Conservation (phyloP, 2,797 vertebrate species). For the Macropodus opercularis region DNA sequence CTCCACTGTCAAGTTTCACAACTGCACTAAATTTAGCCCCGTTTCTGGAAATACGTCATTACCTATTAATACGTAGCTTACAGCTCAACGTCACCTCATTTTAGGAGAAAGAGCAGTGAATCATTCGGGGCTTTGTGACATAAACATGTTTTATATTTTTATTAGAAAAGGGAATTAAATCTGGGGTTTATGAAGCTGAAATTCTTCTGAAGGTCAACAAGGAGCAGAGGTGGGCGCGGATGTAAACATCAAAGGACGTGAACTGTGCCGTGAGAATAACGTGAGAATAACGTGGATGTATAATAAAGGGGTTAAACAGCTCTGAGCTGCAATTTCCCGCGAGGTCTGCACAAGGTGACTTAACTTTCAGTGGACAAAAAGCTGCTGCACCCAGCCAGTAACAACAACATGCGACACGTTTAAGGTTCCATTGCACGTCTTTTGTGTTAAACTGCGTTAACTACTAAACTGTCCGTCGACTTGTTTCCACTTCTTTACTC, state of each 20-base stretch:
- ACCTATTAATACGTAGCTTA: background rate
- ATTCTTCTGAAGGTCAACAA: background rate
- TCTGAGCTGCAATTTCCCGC: too few relatives aligned
- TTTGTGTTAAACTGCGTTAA: too few relatives aligned
- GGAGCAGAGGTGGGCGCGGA: conserved; percentile 32
- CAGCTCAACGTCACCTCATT: background rate
- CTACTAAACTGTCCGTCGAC: too few relatives aligned
- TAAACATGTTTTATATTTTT: background rate
- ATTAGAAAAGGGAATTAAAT: too few relatives aligned
- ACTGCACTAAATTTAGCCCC: conserved; percentile 22
- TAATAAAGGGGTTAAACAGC: conserved; percentile 1
- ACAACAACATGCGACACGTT: too few relatives aligned
- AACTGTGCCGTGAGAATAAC: conserved; percentile 18
- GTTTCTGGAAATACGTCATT: background rate
- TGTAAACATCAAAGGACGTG: conserved; percentile 49
- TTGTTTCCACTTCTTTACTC: too few relatives aligned
- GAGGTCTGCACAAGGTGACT: too few relatives aligned
- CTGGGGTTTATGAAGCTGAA: background rate
- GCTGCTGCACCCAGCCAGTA: too few relatives aligned
- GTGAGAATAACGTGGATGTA: background rate
- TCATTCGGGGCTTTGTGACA: background rate
- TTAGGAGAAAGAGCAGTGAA: background rate
- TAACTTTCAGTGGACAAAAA: too few relatives aligned
- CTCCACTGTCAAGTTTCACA: conserved; percentile 8
- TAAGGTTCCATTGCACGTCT: too few relatives aligned